These are phyloP conservation scores for Pseudomyrmex gracilis DNA, from an alignment of 1,140 invertebrate species.

Conservation along the genomic window DNA sequence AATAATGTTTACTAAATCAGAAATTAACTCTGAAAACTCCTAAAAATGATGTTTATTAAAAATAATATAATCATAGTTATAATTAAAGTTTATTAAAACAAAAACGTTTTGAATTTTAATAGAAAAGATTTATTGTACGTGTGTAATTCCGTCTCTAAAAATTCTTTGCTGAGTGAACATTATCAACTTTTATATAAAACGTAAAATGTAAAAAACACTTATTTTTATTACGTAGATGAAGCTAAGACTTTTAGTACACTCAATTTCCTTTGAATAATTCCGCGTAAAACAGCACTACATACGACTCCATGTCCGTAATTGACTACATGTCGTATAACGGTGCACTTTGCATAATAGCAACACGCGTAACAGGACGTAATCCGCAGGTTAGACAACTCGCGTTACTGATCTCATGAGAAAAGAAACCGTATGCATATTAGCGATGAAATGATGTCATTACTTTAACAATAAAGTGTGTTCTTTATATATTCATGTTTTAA, in stretches of 20 bases:
- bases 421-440: slow-evolving; percentile 15
- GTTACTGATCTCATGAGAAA: slow-evolving; percentile 28
- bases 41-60: too few species aligned
- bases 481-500: not conserved
- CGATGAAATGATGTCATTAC: slow-evolving; percentile 44
- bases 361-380: slow-evolving; percentile 38
- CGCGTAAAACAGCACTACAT: not conserved
- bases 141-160: too few species aligned
- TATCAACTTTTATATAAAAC: too few species aligned
- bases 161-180: too few species aligned
- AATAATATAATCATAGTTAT: too few species aligned
- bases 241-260: not conserved
- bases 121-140: too few species aligned
- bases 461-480: slow-evolving; percentile 36
- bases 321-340: slow-evolving; percentile 30
- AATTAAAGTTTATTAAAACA: too few species aligned
- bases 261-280: slow-evolving; percentile 15
- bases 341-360: slow-evolving; percentile 44
- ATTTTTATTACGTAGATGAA: not conserved
- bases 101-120: too few species aligned
- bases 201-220: not conserved
- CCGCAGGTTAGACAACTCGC: not conserved
- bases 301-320: slow-evolving; percentile 33
- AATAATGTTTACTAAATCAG: too few species aligned
- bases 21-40: too few species aligned